phyloP scores from a whole-genome alignment of 2,113 vertebrate genomes.

The Tachysurus fulvidraco region DNA sequence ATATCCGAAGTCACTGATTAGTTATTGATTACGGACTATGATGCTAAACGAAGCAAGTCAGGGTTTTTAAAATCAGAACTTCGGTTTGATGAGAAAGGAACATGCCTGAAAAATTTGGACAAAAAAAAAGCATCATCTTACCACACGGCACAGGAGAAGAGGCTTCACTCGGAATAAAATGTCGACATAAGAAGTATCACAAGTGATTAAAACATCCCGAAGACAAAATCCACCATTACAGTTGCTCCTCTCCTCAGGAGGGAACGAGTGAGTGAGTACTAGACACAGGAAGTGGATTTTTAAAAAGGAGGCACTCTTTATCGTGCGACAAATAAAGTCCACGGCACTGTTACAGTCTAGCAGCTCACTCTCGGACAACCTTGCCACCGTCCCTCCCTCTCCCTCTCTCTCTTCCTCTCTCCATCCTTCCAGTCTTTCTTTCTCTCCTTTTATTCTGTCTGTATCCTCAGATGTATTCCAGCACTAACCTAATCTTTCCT shows the following conservation, averaged over 20 bases:
- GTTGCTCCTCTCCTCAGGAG: not conserved
- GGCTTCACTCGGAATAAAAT: constrained; percentile 8
- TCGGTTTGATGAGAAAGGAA: constrained; percentile 2
- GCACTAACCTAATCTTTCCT: constrained; percentile 59
- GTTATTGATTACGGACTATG: not conserved
- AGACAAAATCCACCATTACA: constrained; percentile 5
- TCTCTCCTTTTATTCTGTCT: constrained; percentile 32
- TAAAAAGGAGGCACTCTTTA: constrained; percentile 23
- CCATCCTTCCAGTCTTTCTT: not conserved
- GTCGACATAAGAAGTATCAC: not conserved
- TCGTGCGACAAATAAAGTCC: constrained; percentile 40
- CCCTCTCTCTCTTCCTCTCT: constrained; percentile 40
- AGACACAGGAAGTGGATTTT: not conserved
- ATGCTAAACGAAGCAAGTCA: not conserved
- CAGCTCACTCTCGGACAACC: constrained; percentile 47
- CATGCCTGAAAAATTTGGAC: not conserved
- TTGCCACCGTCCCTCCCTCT: not conserved
- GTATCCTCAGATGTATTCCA: constrained; percentile 55
- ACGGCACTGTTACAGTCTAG: constrained; percentile 53
- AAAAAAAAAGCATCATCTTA: constrained; percentile 26
- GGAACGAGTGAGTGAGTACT: not conserved
- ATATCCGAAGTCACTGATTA: not conserved
- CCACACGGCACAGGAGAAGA: constrained; percentile 10
- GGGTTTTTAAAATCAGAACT: not conserved
- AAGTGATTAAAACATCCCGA: constrained; percentile 11